These are phyloP conservation scores for Chelonoidis abingdonii DNA, from an alignment of 2,113 vertebrate species.

Conservation along the genomic window DNA sequence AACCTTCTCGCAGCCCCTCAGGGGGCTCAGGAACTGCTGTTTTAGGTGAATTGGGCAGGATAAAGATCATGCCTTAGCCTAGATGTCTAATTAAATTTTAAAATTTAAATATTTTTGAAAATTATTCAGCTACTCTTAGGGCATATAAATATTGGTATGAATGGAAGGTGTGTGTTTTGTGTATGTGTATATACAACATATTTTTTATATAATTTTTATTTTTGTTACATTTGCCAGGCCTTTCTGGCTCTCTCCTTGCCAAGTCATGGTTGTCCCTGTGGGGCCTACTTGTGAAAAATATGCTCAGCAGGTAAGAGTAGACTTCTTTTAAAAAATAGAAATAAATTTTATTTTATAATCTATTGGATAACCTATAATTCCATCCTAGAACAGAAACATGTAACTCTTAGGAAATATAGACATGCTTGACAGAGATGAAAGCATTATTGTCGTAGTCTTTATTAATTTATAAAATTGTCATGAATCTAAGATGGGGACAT, in stretches of 20 bases:
- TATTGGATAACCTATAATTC: not conserved
- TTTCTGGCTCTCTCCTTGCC: slow-evolving; percentile 93
- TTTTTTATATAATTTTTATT: not conserved
- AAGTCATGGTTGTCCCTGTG: slow-evolving; percentile 94
- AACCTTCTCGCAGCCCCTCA: no score
- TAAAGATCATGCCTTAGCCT: fast-evolving
- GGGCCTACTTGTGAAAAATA: slow-evolving; percentile 89
- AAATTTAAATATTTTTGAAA: not conserved
- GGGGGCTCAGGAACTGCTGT: no score
- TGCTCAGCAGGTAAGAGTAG: slow-evolving; percentile 82
- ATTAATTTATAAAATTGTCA: not conserved
- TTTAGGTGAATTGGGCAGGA: not conserved
- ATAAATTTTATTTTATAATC: not conserved
- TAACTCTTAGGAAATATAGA: not conserved
- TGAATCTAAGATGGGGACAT: not conserved
- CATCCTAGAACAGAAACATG: not conserved
- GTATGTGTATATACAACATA: not conserved
- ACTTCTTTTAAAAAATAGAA: not conserved
- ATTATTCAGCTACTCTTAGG: not conserved
- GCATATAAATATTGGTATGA: fast-evolving
- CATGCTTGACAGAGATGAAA: fast-evolving
- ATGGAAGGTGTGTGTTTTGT: not conserved
- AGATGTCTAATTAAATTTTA: not conserved
- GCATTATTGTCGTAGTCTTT: not conserved
- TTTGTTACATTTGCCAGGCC: slow-evolving; percentile 82